A percentile compares a stretch with the other conserved stretches of the same genome.
These are phyloP conservation scores for Tetanocera ferruginea DNA, from an alignment of 2,888 invertebrate genomes.

Conservation along the genomic window DNA sequence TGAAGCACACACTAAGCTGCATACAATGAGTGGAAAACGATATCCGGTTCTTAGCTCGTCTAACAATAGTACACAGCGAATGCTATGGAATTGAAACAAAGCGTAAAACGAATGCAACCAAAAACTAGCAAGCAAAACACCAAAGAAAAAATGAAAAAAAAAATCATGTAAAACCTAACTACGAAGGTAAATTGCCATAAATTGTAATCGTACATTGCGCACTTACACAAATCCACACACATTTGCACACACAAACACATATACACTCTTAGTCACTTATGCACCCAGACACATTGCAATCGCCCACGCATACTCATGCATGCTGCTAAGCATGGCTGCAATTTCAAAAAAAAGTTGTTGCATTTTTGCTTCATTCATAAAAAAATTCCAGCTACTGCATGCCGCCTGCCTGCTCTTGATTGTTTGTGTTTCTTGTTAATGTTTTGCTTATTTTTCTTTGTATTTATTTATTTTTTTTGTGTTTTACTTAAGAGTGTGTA, in stretches of 20 bases:
- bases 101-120: neutral
- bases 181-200: conserved; percentile 13
- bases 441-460: neutral
- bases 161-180: neutral
- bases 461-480: too few relatives aligned
- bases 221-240: neutral
- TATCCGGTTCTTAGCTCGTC: neutral
- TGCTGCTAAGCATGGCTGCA: too few relatives aligned
- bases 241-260: too few relatives aligned
- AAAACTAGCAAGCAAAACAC: neutral
- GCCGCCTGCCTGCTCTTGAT: neutral
- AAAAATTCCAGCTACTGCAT: neutral
- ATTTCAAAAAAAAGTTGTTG: too few relatives aligned
- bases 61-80: neutral
- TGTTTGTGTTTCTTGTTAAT: neutral
- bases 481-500: too few relatives aligned
- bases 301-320: too few relatives aligned
- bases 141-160: neutral
- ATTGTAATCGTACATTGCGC: conserved; percentile 9
- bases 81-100: neutral
- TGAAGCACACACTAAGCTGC: neutral
- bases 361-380: too few relatives aligned
- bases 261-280: too few relatives aligned
- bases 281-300: too few relatives aligned
- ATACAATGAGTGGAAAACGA: neutral